Conservation (phyloP, 2,797 vertebrate species). For the Anabacerthia variegaticeps region DNA sequence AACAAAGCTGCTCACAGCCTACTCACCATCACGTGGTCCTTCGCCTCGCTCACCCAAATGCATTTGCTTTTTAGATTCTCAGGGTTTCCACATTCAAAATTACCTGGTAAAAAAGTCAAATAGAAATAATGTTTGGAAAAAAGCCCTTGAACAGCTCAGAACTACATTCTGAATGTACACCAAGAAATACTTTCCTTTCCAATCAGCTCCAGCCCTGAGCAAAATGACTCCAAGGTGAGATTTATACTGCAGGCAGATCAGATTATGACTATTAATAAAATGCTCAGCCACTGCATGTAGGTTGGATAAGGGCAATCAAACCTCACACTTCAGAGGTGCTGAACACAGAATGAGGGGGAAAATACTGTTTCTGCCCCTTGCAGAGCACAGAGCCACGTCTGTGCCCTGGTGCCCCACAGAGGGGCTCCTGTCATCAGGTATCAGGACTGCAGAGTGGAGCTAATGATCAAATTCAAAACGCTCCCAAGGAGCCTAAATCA, state of each 20-base stretch:
- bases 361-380: neutral
- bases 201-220: conserved; percentile 9
- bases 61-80: conserved; percentile 81
- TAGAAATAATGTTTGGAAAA: neutral
- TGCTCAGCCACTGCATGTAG: neutral
- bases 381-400: neutral
- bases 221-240: conserved; percentile 1
- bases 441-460: neutral
- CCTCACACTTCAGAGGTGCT: neutral
- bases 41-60: conserved; percentile 73
- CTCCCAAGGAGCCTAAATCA: neutral
- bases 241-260: neutral
- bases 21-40: conserved; percentile 78
- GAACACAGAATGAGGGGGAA: neutral
- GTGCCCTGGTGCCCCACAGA: neutral
- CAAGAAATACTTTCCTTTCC: conserved; percentile 21
- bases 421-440: neutral
- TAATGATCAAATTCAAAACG: neutral
- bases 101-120: conserved; percentile 68
- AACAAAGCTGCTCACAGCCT: neutral
- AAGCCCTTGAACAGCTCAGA: neutral
- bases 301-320: conserved; percentile 34
- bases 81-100: conserved; percentile 83
- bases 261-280: conserved; percentile 55
- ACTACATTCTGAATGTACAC: neutral